phyloP scores from a whole-genome alignment of 2,113 vertebrate species.

The Burhinus oedicnemus region DNA sequence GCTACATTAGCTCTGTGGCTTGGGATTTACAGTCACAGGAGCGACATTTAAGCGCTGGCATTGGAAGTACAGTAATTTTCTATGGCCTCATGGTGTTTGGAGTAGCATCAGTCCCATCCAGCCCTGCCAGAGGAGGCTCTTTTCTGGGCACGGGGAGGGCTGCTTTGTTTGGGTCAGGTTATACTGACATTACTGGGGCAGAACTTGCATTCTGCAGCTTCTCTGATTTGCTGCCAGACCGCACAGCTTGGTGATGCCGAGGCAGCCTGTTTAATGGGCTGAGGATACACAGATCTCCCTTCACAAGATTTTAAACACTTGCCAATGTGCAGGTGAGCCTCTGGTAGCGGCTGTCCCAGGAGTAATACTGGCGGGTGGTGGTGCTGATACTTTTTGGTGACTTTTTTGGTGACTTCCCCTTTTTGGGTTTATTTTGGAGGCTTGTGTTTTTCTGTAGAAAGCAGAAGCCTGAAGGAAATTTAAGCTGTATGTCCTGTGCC shows the following conservation, averaged over 20 bases:
- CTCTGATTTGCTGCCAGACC: not conserved
- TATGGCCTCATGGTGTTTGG: rapidly evolving
- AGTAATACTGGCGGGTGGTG: rapidly evolving
- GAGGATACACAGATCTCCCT: not conserved
- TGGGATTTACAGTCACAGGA: rapidly evolving
- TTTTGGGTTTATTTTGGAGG: not conserved
- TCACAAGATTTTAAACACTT: not conserved
- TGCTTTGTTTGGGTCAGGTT: not conserved
- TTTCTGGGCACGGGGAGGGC: not conserved
- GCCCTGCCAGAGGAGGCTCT: rapidly evolving
- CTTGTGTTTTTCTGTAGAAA: not conserved
- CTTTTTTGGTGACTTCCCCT: not conserved
- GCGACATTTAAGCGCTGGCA: rapidly evolving
- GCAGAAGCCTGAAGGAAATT: not conserved
- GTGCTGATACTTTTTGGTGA: no score
- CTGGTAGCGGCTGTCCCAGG: not conserved
- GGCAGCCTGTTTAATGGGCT: not conserved
- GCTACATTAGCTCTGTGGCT: not conserved
- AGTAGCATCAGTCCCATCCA: not conserved
- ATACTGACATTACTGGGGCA: not conserved
- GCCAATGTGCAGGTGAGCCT: not conserved
- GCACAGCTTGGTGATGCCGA: not conserved
- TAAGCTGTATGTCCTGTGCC: rapidly evolving
- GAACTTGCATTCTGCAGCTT: not conserved
- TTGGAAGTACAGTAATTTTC: no score